Evolutionary conservation across 2,113 vertebrate genomes (phyloP).

Genomic region (Aldabrachelys gigantea): DNA sequence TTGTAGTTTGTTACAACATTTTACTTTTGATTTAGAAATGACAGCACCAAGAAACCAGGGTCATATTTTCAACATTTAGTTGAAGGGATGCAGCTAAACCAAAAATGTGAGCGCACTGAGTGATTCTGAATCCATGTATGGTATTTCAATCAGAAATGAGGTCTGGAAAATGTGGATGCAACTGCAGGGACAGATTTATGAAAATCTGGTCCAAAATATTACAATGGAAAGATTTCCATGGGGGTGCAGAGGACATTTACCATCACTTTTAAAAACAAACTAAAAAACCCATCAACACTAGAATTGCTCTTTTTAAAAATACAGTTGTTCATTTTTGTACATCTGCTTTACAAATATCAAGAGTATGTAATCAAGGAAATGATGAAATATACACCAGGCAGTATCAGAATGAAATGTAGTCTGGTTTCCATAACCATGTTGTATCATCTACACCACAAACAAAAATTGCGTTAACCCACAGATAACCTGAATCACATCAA

Average conservation of each 20-base stretch:
- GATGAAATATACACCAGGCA: background rate
- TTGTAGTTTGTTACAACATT: background rate
- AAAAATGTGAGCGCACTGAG: accelerated
- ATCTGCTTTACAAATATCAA: background rate
- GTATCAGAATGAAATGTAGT: background rate
- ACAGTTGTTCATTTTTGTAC: background rate
- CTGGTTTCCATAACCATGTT: background rate
- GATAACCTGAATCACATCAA: background rate
- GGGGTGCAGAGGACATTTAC: background rate
- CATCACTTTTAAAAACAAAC: background rate
- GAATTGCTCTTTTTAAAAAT: background rate
- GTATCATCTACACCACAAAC: background rate
- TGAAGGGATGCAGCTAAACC: background rate
- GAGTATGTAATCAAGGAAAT: accelerated
- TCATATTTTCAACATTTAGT: background rate
- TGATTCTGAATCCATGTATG: accelerated
- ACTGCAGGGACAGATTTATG: background rate
- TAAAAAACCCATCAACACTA: too few species aligned
- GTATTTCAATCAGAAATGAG: background rate
- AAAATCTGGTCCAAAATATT: background rate
- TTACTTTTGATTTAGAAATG: background rate
- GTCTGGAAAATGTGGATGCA: accelerated
- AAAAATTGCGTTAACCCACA: background rate
- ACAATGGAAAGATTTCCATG: background rate
- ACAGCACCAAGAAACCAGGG: background rate